Percentiles rank a stretch among this genome's conserved stretches.
Evolutionary conservation across 2,113 vertebrate species (phyloP).

Genomic region (Hoplias malabaricus): DNA sequence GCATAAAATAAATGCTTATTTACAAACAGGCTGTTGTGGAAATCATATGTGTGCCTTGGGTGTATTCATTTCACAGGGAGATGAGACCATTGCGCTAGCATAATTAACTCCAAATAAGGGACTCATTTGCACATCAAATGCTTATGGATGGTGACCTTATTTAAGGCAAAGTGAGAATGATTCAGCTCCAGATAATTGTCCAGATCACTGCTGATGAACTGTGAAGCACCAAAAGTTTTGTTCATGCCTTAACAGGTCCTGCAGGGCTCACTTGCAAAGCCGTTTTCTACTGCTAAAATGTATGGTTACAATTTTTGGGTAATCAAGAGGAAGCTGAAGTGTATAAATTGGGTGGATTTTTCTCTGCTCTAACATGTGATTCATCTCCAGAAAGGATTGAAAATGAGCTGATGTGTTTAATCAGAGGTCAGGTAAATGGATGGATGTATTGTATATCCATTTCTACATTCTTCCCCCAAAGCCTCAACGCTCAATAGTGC

Average conservation of each 20-base stretch:
- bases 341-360: background rate
- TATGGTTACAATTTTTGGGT: background rate
- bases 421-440: too few species aligned
- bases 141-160: conserved; percentile 16
- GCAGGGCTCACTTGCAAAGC: background rate
- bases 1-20: background rate
- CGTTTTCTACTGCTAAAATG: background rate
- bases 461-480: too few species aligned
- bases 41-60: background rate
- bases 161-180: conserved; percentile 19
- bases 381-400: background rate
- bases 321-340: background rate
- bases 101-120: conserved; percentile 24
- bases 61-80: conserved; percentile 29
- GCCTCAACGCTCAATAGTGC: too few species aligned
- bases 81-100: background rate
- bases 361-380: background rate
- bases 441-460: too few species aligned
- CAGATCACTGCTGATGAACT: background rate
- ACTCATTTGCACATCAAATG: conserved; percentile 48
- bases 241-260: background rate
- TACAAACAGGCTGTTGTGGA: background rate
- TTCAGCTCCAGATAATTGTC: conserved; percentile 6
- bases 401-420: background rate
- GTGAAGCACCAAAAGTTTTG: background rate